Base-by-base conservation (phyloP, 1,140 invertebrate genomes). In the Camponotus pennsylvanicus region DNA sequence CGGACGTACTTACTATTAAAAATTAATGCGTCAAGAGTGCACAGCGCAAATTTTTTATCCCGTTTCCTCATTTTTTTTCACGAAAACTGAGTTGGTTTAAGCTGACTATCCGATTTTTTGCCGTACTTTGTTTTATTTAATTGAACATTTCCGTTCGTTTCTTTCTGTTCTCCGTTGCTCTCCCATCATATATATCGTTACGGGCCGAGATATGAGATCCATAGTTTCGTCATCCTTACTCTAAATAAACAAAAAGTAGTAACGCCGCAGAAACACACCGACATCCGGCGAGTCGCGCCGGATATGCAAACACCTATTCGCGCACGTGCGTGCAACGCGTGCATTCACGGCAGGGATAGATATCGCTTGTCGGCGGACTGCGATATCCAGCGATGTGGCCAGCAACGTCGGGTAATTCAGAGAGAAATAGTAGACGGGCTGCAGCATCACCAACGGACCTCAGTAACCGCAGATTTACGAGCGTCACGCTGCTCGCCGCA, bases 381-480 rank as follows among this genome's bases (percentile, higher is more conserved):
- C 80, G 80, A 84, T 63, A 78, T 34, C 37, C 59, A 78, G 69
- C 78, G 66, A 80, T 66, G 66, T 59, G 21, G 66, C 77, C 45
- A 7, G 52, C 21, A 42, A 67, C 21, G 66, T 70, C 75, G 57
- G 55, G 32, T 71, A 73, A 75, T 61, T 59, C 64, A 55, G 77
- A 79, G 88, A 88, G 87, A 66, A 85, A 89, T 79, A 88, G 80
- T 76, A 88, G 67, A 85, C 45, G 77, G 45, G 37, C 66, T n/a
- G 61, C 75, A 79, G 75, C 78, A 87, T 85, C 88, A 73, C 71
- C 82, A 64, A 71, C 77, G 80, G 80, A 89, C 88, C 87, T 75
- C 67, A 61, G 40, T 64, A 42, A 89, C 88, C 88, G 13, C 87
- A 89, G 88, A 89, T 89, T 89, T 89, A 89, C 63, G 88, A 86